Evolutionary conservation across 2,797 vertebrate genomes (phyloP), one percentile per base, ranked within the genome.

Genomic region (Helarctos malayanus): DNA sequence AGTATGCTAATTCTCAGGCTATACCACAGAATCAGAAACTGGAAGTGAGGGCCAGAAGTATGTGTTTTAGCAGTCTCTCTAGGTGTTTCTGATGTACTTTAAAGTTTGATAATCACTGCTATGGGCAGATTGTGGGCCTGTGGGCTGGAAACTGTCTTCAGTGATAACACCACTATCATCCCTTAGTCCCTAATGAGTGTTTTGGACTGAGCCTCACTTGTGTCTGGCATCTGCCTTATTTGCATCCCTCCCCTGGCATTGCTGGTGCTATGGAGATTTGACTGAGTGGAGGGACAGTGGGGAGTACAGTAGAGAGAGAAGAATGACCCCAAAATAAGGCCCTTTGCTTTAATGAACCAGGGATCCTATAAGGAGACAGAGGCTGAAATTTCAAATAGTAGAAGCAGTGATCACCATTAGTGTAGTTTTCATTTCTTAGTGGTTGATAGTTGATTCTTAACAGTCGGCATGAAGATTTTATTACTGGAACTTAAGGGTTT

Each of bases 331-430:
- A 49, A 35, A 16, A 49, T 45, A 63, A 89, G 32, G 63, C 52
- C 41, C 52, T 95, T 93, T 75, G 61, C 52, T 97, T 97, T 97
- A 95, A 95, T 96, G 71, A 79, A 54, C 35, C 15, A n/a, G 47
- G 38, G 18, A 32, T 84, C 59, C 54, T 69, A 38, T 71, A 68
- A 93, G 69, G 75, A 89, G 21, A 56, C 56, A 73, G 90, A 91
- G 63, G 49, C 69, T 38, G 57, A 8, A 45, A 56, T 27, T 29
- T 96, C 54, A 79, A 89, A 41, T 8, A 65, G 49, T n/a, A 68
- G 32, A n/a, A 79, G 21, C 25, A 38, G 65, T 52, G 54, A 45
- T 61, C 41, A 59, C n/a, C 8, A 18, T 49, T 29, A 65, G 54
- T 52, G 21, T 18, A 18, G 25, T 49, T 83, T 68, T 12, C n/a